These are phyloP conservation scores for Molorchus minor DNA, from an alignment of 2,888 invertebrate genomes.

Conservation along the genomic window DNA sequence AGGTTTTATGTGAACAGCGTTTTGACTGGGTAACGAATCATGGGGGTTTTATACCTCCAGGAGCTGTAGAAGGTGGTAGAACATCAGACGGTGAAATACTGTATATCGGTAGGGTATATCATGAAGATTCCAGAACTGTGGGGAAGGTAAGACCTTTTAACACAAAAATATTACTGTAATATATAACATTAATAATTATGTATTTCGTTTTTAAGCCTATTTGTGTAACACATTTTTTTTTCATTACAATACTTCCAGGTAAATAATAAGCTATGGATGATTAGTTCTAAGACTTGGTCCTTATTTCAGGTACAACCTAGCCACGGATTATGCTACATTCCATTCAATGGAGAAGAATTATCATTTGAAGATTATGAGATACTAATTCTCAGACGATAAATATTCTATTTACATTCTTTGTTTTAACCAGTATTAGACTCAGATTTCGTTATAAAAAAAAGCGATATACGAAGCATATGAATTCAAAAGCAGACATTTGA, in stretches of 20 bases:
- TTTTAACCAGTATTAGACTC: not conserved
- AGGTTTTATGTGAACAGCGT: conserved; percentile 65
- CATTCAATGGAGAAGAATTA: conserved; percentile 42
- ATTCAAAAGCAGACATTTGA: too few species aligned
- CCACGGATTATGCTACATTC: conserved; percentile 44
- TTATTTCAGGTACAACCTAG: conserved; percentile 43
- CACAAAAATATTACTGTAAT: not conserved
- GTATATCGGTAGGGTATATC: conserved; percentile 65
- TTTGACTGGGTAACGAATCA: conserved; percentile 64
- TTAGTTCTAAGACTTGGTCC: too few species aligned
- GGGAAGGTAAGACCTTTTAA: conserved; percentile 62
- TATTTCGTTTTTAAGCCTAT: too few species aligned
- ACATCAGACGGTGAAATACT: conserved; percentile 65
- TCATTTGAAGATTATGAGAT: conserved; percentile 40
- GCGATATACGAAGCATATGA: too few species aligned
- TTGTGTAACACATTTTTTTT: too few species aligned
- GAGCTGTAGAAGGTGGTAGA: conserved; percentile 65
- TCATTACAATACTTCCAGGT: too few species aligned
- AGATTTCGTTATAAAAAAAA: too few species aligned
- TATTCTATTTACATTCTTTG: not conserved
- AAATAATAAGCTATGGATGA: too few species aligned
- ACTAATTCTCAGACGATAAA: conserved; percentile 23
- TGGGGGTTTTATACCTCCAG: conserved; percentile 64
- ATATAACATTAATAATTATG: not conserved
- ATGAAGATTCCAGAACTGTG: conserved; percentile 66